Base-by-base conservation (phyloP, 1,140 invertebrate species). In the Bradysia coprophila region DNA sequence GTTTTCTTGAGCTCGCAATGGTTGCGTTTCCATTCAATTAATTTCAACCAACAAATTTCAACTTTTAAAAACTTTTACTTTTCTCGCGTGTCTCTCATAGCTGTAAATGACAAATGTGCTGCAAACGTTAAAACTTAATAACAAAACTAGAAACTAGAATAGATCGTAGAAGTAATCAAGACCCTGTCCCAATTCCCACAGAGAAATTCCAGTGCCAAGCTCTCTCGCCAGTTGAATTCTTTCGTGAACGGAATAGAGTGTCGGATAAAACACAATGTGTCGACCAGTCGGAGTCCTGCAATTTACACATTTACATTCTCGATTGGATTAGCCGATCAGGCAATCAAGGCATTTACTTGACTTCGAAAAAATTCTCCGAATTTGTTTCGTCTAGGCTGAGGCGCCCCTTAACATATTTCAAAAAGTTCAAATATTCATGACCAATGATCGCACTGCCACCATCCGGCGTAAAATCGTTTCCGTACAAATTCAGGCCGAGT, bases 101-200 rank as follows among this genome's bases (percentile, higher is more conserved):
- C n/a, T n/a, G n/a, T n/a, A n/a, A n/a, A n/a, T n/a, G n/a, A n/a
- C n/a, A n/a, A n/a, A n/a, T n/a, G n/a, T n/a, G n/a, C n/a, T n/a
- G n/a, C n/a, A n/a, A n/a, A n/a, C n/a, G n/a, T n/a, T n/a, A n/a
- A n/a, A n/a, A n/a, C n/a, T n/a, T n/a, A n/a, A n/a, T n/a, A n/a
- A n/a, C n/a, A n/a, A n/a, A n/a, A n/a, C n/a, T n/a, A n/a, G n/a
- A n/a, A n/a, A n/a, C n/a, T 71, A 92, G 47, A 95, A 68, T 49
- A 94, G 68, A 71, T 94, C 89, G 61, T 90, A 94, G 62, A 96
- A 96, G 61, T 90, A 95, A 64, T 92, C 78, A 6, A 95, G 63
- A 28, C 92, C 92, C 69, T 96, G 91, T 4, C 92, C 91, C 15
- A 95, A 62, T 63, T 96, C 92, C 92, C 92, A 96, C 54, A 96